phyloP scores from a whole-genome alignment of 2,113 vertebrate genomes.

The Alexandromys fortis region DNA sequence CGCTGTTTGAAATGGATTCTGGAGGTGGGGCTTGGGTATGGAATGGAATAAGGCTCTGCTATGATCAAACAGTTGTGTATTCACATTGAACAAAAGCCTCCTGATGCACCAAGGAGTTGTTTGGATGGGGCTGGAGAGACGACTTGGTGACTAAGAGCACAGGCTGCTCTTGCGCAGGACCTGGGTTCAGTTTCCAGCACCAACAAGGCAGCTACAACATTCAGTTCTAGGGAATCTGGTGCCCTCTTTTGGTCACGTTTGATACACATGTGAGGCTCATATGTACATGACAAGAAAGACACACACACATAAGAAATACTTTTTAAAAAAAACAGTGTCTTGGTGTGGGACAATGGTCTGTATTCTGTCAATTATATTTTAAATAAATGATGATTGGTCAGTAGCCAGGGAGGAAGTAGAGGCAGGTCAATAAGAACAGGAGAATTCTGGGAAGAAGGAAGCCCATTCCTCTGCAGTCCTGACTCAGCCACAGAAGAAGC shows the following conservation, averaged over 20 bases:
- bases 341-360: neutral
- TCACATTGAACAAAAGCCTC: slow-evolving; percentile 18
- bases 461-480: too few species aligned
- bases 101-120: neutral
- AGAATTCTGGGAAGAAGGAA: too few species aligned
- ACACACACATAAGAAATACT: neutral
- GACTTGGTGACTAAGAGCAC: neutral
- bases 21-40: neutral
- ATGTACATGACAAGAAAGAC: neutral
- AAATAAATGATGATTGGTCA: too few species aligned
- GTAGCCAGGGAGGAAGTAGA: too few species aligned
- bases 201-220: neutral
- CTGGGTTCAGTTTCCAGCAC: neutral
- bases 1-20: neutral
- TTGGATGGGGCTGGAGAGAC: neutral
- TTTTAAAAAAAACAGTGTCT: neutral
- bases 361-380: too few species aligned
- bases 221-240: neutral
- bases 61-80: neutral
- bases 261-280: neutral
- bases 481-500: too few species aligned
- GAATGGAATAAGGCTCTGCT: neutral
- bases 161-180: neutral
- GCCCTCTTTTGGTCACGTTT: neutral
- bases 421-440: too few species aligned